These are phyloP conservation scores for Antechinus stuartii DNA, from an alignment of 2,113 vertebrate species.

Conservation along the genomic window DNA sequence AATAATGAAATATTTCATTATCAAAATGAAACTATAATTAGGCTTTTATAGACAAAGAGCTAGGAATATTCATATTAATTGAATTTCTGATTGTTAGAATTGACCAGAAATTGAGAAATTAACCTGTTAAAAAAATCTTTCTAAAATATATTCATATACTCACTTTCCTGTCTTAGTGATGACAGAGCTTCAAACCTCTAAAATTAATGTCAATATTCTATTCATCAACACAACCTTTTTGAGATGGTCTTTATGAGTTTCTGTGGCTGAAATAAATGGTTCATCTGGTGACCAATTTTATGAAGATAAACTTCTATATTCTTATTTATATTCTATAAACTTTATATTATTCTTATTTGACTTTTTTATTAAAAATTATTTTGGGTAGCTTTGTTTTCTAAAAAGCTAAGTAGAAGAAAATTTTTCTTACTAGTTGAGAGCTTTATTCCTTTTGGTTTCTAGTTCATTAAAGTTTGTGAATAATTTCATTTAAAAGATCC, in stretches of 20 bases:
- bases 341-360: not conserved
- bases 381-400: not conserved
- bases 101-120: not conserved
- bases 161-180: not conserved
- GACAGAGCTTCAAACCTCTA: not conserved
- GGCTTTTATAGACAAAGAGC: not conserved
- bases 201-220: not conserved
- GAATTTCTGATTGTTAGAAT: not conserved
- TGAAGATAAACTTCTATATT: not conserved
- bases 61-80: not conserved
- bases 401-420: not conserved
- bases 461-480: constrained; percentile 25
- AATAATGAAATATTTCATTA: constrained; percentile 12
- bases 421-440: not conserved
- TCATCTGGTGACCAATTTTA: not conserved
- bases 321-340: not conserved
- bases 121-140: not conserved
- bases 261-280: not conserved
- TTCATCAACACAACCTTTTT: not conserved
- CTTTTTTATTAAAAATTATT: not conserved
- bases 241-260: not conserved
- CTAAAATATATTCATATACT: not conserved
- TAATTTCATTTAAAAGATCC: not conserved
- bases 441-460: constrained; percentile 12
- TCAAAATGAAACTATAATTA: not conserved